These are phyloP conservation scores for Astyanax mexicanus DNA, from an alignment of 2,797 vertebrate genomes.

Conservation along the genomic window DNA sequence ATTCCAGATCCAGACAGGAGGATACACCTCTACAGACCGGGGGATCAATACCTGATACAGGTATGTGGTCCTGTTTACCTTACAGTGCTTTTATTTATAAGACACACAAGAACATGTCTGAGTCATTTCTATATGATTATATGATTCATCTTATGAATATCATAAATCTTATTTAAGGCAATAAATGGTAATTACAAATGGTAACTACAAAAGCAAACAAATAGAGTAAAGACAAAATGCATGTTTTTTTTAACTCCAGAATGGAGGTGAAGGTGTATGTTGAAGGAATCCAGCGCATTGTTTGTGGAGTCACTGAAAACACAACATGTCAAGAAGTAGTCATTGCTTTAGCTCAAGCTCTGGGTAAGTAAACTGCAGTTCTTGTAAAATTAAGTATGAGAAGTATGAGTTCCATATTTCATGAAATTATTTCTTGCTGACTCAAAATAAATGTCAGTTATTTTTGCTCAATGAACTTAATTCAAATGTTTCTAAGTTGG, in stretches of 20 bases:
- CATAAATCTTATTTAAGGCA: no score
- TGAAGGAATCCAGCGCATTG: slow-evolving; percentile 76
- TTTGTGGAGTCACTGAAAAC: slow-evolving; percentile 79
- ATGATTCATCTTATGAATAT: no score
- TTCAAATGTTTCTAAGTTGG: no score
- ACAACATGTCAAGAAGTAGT: slow-evolving; percentile 85
- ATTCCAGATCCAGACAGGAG: neutral
- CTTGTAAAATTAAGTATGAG: neutral
- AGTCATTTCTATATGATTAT: no score
- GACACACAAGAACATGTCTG: no score
- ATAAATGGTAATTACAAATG: no score
- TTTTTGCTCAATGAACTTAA: no score
- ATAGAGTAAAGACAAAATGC: neutral
- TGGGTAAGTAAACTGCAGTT: slow-evolving; percentile 67
- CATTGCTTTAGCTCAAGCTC: slow-evolving; percentile 77
- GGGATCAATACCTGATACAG: neutral
- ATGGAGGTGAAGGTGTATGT: slow-evolving; percentile 85
- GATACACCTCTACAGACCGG: neutral
- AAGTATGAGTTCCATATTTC: no score
- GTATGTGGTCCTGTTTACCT: neutral
- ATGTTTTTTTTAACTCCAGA: neutral
- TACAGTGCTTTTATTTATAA: no score
- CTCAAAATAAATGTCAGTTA: neutral
- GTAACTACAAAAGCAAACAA: neutral
- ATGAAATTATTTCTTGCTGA: no score